Evolutionary conservation across 2,888 invertebrate genomes (phyloP).

Genomic region (Drosophila siamana): DNA sequence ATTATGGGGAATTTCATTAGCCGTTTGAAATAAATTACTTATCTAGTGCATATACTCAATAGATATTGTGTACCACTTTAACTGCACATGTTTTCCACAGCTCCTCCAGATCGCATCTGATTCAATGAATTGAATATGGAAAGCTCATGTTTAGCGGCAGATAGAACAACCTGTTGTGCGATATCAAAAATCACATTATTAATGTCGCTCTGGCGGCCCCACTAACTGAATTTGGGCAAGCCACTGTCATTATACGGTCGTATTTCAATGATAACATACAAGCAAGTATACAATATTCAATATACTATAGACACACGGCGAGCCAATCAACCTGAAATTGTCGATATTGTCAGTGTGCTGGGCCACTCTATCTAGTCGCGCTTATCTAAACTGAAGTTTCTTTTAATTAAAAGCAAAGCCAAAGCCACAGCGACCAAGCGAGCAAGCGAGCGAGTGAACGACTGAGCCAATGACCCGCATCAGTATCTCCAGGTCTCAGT

Average conservation of each 20-base stretch:
- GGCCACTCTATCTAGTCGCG: slow-evolving; percentile 60
- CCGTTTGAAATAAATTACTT: background rate
- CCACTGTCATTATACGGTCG: slow-evolving; percentile 54
- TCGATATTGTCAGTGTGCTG: slow-evolving; percentile 60
- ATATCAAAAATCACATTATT: slow-evolving; percentile 74
- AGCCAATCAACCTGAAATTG: slow-evolving; percentile 37
- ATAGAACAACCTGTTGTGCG: slow-evolving; percentile 66
- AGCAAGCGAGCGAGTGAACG: slow-evolving; percentile 24
- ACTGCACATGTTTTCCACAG: slow-evolving; percentile 1
- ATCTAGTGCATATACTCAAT: too few relatives aligned
- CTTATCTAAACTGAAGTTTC: slow-evolving; percentile 77
- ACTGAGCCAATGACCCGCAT: slow-evolving; percentile 79
- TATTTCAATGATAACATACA: slow-evolving; percentile 73
- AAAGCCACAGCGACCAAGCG: slow-evolving; percentile 27
- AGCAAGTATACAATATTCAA: slow-evolving; percentile 55
- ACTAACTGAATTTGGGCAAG: slow-evolving; percentile 51
- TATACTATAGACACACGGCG: slow-evolving; percentile 49
- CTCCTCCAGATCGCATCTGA: slow-evolving; percentile 22
- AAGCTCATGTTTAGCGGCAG: slow-evolving; percentile 65
- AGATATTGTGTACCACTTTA: background rate
- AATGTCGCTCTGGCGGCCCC: slow-evolving; percentile 43
- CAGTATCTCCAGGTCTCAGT: slow-evolving; percentile 27
- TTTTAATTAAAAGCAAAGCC: slow-evolving; percentile 76
- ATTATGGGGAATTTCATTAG: background rate
- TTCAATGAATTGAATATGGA: slow-evolving; percentile 65